Base-by-base conservation (phyloP, 2,113 vertebrate species). In the Motacilla tschutschensis region DNA sequence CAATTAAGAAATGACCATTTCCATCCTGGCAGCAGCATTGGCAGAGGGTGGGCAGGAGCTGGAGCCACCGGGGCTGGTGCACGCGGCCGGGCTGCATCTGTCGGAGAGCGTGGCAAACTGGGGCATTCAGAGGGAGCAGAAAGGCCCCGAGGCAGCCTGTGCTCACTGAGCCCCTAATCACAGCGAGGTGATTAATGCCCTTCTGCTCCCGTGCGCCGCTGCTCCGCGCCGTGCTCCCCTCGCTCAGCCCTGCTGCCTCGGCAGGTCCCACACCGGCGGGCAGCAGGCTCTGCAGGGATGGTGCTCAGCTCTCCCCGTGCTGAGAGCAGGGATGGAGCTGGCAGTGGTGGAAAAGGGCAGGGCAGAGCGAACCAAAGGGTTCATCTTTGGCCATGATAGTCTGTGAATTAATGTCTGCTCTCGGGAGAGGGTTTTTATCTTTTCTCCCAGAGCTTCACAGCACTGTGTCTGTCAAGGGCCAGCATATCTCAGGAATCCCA, bases 121-220 rank as follows among this genome's bases (percentile, higher is more conserved):
- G 92, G 91, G 82, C 94, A 93, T 46, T 71, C 2, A 1, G 79
- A 89, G 89, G 90, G 88, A 95, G 91, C 92, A 92, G 87, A 85
- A 84, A 87, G 46, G 76, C 90, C 93, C 91, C 2, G 85, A 83
- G 94, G 91, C 94, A 87, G 83, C 26, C 55, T 64, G 87, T 83
- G 93, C 78, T 92, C 93, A 94, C 83, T 38, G 73, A 95, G 90
- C 74, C 91, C 90, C 88, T 87, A 20, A 92, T 83, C 80, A 69
- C 60, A 4, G 85, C 1, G 74, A 90, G 85, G 93, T 91, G 94
- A 93, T 95, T 91, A 94, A 95, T 93, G 87, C 70, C 91, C 91
- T 95, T 92, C 91, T 93, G 94, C 91, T 95, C 88, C 88, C 31
- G 33, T 72, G 90, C 43, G 1, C 71, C 3, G 36, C 86, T 80